A percentile compares a stretch with the other conserved stretches of the same genome.
phyloP scores from a whole-genome alignment of 1,140 invertebrate species.

The Neodiprion fabricii region DNA sequence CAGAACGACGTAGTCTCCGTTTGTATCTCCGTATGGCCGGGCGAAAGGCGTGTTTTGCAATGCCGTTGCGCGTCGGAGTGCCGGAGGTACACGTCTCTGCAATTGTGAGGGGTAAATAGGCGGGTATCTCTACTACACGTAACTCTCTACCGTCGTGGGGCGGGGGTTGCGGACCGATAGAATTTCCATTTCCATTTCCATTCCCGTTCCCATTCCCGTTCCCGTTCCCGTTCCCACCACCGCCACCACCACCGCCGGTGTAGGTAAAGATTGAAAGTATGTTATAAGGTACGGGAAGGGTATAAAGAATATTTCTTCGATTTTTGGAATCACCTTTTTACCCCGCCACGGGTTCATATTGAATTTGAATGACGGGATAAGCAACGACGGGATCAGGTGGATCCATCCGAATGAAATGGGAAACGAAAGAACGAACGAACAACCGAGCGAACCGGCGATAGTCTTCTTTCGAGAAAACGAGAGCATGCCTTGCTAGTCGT shows the following conservation, averaged over 20 bases:
- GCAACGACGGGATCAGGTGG: conserved; percentile 1
- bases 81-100: background rate
- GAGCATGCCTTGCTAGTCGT: too few species aligned
- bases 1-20: background rate
- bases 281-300: too few species aligned
- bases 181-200: background rate
- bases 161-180: background rate
- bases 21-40: background rate
- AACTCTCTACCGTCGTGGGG: background rate
- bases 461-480: too few species aligned
- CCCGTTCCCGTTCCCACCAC: too few species aligned
- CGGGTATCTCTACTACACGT: background rate
- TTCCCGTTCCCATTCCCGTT: background rate
- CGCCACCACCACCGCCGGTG: background rate
- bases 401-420: background rate
- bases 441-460: too few species aligned
- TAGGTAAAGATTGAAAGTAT: too few species aligned
- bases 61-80: background rate
- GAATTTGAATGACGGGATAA: conserved; percentile 2
- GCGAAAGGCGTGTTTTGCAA: background rate
- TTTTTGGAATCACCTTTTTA: background rate
- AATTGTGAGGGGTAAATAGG: background rate
- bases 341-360: background rate
- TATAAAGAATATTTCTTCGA: background rate
- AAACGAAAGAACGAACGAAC: background rate